A percentile compares a stretch with the other conserved stretches of the same genome.
These are phyloP conservation scores for Pithys albifrons DNA, from an alignment of 2,113 vertebrate species.

Conservation along the genomic window DNA sequence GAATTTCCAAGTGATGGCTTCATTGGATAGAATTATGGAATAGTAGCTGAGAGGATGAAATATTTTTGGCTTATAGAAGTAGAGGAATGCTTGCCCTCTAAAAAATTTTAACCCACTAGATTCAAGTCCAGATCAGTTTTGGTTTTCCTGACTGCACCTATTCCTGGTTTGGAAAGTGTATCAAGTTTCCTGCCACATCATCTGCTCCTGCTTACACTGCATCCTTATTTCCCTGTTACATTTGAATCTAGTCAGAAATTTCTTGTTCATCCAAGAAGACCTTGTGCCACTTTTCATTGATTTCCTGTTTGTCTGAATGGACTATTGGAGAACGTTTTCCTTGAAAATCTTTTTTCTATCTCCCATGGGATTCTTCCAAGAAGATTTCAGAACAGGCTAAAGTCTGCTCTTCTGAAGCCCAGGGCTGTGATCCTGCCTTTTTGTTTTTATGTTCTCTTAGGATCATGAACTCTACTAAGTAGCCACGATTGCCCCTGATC, in stretches of 20 bases:
- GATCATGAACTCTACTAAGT: not conserved
- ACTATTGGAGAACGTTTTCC: not conserved
- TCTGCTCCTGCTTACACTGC: not conserved
- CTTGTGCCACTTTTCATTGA: not conserved
- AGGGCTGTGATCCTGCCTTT: not conserved
- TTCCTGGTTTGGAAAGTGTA: not conserved
- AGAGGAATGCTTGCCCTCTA: not conserved
- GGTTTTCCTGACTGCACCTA: not conserved
- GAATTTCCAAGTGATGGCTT: not conserved
- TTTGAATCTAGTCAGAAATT: not conserved
- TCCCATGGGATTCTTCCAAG: not conserved
- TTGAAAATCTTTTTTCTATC: not conserved
- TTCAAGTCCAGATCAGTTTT: not conserved
- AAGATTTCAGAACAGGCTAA: not conserved
- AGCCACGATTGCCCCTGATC: not conserved
- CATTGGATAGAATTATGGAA: not conserved
- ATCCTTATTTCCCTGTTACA: not conserved
- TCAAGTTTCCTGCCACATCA: not conserved
- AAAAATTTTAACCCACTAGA: not conserved
- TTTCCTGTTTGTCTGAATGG: not conserved
- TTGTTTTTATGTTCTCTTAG: not conserved
- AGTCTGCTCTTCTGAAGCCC: not conserved
- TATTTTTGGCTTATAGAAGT: not conserved
- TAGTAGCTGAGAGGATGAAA: not conserved
- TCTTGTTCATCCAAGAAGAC: not conserved